These are phyloP conservation scores for Labrus mixtus DNA, from an alignment of 2,113 vertebrate species.

Conservation along the genomic window DNA sequence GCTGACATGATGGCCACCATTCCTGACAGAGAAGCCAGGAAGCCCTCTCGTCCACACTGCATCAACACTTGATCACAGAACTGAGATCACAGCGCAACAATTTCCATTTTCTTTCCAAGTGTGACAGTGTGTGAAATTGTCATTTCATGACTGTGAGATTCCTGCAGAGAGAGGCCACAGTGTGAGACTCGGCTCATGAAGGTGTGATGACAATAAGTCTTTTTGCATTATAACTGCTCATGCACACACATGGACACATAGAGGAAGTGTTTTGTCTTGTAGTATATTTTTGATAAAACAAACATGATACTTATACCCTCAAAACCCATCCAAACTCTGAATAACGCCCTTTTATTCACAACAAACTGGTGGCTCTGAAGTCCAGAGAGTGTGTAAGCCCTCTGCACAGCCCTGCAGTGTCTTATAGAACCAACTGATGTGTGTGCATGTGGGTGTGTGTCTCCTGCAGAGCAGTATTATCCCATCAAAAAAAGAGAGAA, in stretches of 20 bases:
- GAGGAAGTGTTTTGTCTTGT: not conserved
- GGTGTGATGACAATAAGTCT: not conserved
- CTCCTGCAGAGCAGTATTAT: constrained; percentile 41
- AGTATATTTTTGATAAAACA: not conserved
- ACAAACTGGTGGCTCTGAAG: not conserved
- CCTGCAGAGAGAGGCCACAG: constrained; percentile 4
- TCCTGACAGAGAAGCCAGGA: constrained; percentile 5
- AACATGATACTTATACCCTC: not conserved
- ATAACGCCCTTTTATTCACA: too few species aligned
- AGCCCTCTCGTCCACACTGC: not conserved
- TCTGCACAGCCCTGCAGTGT: not conserved
- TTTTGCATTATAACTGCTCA: not conserved
- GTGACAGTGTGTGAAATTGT: constrained; percentile 17
- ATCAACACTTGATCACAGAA: constrained; percentile 15
- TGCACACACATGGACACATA: not conserved
- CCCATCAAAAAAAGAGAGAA: constrained; percentile 20
- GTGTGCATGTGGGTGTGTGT: constrained; percentile 18
- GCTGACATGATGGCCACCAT: not conserved
- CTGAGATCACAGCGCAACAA: constrained; percentile 6
- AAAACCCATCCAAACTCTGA: too few species aligned
- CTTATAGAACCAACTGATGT: constrained; percentile 5
- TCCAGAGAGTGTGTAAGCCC: not conserved
- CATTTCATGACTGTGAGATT: constrained; percentile 9
- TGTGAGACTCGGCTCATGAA: not conserved
- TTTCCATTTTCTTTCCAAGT: not conserved